Base-by-base conservation (phyloP, 2,888 invertebrate genomes). In the Patella ulyssiponensis region DNA sequence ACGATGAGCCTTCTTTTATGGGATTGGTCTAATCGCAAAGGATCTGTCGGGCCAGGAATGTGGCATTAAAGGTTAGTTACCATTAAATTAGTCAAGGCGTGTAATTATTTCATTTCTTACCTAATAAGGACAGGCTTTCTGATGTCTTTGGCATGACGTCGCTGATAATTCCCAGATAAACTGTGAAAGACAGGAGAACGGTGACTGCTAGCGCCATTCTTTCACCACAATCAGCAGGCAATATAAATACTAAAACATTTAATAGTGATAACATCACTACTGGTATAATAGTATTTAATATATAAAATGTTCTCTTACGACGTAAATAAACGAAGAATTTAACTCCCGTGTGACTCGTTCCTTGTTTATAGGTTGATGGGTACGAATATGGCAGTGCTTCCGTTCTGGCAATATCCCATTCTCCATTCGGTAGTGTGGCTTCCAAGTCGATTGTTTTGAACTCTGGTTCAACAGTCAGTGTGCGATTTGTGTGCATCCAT, bases 401-500 rank as follows among this genome's bases (percentile, higher is more conserved):
- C 53, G 83, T 81, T 20, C 51, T 64, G 9, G 81, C 81, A 27
- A 86, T 82, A 52, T 86, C 86, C 86, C 86, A 86, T 74, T 86
- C 86, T 17, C 86, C 86, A 75, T 85, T 86, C 4, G 84, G 84
- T 64, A 85, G 80, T 72, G 84, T 80, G 23, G 82, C 82, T 27
- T 80, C 82, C 23, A 84, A 79, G 75, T 85, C 83, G 27, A 86
- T 81, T 27, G 72, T 76, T 54, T 82, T 77, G 15, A 75, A 79
- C 44, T 84, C 84, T 0, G 85, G 85, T 2, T 72, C 74, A 15
- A 86, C 84, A 3, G 81, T 80, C 72, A 86, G 70, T 9, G 84
- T 85, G 23, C 82, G 80, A 74, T 86, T 86, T n/a, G 86, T 86
- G 73, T 86, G 84, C 86, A 86, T 86, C 86, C 86, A 86, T 12